Percentiles rank a stretch among this genome's conserved stretches.
These are phyloP conservation scores for Gallinago solitaria DNA, from an alignment of 2,797 vertebrate genomes.

Conservation along the genomic window DNA sequence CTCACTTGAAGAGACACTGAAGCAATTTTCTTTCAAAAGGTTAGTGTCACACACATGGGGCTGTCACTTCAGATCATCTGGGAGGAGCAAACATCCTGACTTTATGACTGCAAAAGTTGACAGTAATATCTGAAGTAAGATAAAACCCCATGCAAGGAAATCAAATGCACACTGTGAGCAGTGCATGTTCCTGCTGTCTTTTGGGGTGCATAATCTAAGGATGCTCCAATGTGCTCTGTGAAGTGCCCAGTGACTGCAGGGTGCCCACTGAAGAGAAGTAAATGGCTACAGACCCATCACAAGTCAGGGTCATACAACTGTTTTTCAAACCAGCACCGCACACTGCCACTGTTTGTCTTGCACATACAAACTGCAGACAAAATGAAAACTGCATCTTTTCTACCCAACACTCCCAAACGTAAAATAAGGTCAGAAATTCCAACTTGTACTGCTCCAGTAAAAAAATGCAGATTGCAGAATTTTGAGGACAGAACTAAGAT, in stretches of 20 bases:
- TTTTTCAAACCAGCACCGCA: not conserved
- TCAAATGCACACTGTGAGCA: not conserved
- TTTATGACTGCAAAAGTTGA: not conserved
- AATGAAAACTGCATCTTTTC: not conserved
- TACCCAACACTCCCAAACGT: not conserved
- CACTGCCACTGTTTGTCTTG: not conserved
- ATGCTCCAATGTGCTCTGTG: not conserved
- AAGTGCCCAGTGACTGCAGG: not conserved
- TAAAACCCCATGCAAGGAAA: not conserved
- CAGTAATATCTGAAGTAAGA: not conserved
- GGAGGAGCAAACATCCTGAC: not conserved
- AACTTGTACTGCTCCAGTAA: not conserved
- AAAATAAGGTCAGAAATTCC: not conserved
- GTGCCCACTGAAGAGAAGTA: not conserved
- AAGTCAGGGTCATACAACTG: not conserved
- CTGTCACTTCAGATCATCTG: not conserved
- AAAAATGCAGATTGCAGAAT: not conserved
- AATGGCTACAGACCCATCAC: not conserved
- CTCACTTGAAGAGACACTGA: not conserved
- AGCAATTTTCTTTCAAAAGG: slow-evolving; percentile 1
- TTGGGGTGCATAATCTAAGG: not conserved
- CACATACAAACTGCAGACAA: not conserved
- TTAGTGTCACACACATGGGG: not conserved
- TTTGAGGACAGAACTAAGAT: not conserved
- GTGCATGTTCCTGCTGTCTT: not conserved